A percentile compares a stretch with the other conserved stretches of the same genome.
Conservation (phyloP, 2,888 invertebrate species). For the Drosophila mimetica region DNA sequence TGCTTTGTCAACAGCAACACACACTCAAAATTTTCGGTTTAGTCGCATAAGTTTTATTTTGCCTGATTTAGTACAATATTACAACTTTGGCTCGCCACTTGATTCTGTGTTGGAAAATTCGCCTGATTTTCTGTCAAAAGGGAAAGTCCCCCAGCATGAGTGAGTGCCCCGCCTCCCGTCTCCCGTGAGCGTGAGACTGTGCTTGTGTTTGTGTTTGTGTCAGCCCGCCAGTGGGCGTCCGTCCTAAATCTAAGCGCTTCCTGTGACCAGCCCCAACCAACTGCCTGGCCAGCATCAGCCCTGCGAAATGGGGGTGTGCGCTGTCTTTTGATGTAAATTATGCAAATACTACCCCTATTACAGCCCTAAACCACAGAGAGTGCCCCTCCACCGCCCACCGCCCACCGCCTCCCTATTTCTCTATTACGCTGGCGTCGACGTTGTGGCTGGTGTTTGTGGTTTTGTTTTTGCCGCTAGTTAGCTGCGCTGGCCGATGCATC, state of each 20-base stretch:
- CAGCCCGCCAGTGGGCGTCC: background rate
- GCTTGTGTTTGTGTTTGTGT: background rate
- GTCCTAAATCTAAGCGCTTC: slow-evolving; percentile 30
- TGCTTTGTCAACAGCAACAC: slow-evolving; percentile 83
- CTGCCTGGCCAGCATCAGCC: background rate
- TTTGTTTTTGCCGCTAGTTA: slow-evolving; percentile 70
- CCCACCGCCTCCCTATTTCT: slow-evolving; percentile 59
- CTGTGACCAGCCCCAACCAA: slow-evolving; percentile 1
- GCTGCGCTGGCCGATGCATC: slow-evolving; percentile 62
- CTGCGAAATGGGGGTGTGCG: slow-evolving; percentile 15
- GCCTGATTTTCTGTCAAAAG: slow-evolving; percentile 21
- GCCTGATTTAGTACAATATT: slow-evolving; percentile 59
- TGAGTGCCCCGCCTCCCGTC: slow-evolving; percentile 12
- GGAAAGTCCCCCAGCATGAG: slow-evolving; percentile 16
- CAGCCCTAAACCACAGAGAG: slow-evolving; percentile 40
- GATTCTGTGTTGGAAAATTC: slow-evolving; percentile 33
- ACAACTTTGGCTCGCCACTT: slow-evolving; percentile 56
- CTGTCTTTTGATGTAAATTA: slow-evolving; percentile 36
- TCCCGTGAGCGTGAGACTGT: background rate
- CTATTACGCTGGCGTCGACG: slow-evolving; percentile 76
- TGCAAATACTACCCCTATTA: slow-evolving; percentile 67
- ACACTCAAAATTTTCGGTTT: slow-evolving; percentile 81
- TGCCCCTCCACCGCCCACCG: slow-evolving; percentile 1
- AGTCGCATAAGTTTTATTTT: slow-evolving; percentile 76
- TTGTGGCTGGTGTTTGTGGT: slow-evolving; percentile 51